Evolutionary conservation across 1,140 invertebrate genomes (phyloP), one percentile per base, ranked within the genome.

Genomic region (Amyelois transitella): DNA sequence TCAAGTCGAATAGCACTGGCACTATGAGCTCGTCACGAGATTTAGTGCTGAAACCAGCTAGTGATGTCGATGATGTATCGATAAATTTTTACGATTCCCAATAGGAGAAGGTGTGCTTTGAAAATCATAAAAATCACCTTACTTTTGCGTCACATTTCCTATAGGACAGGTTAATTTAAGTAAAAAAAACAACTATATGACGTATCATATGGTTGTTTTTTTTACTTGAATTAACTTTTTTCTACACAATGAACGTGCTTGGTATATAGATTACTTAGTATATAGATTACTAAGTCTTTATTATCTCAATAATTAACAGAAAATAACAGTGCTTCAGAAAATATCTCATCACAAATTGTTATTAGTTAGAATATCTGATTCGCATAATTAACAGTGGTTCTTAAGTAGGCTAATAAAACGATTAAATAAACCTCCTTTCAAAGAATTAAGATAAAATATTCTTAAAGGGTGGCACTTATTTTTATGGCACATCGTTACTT

Each of bases 1-100:
- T 53, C 51, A 53, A 53, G 51, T 53, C 38, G 38, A 22, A 53
- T 53, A 44, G 51, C 51, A 53, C 51, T 53, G 17, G 32, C 51
- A 38, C 51, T 14, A 12, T 8, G 22, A 14, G 19, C 45, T 24
- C 43, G 38, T 25, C 32, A 53, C 43, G 51, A 44, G 51, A n/a
- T 22, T 53, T 43, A 53, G 38, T 22, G 20, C 20, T 44, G 51
- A 20, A 43, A 45, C 18, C 10, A 3, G 24, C 12, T 50, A 20
- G 18, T 17, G 47, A 20, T 45, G 5, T 45, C 24, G 12, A 48
- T 4, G 3, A 43, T 25, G 17, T 38, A 38, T 52, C 28, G 18
- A 52, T 52, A 43, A 19, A 45, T 45, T 19, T 45, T 4, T 43
- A n/a, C 25, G 12, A 28, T 28, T n/a, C n/a, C n/a, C n/a, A n/a